These are phyloP conservation scores for Papilio protenor DNA, from an alignment of 2,888 invertebrate genomes.

Conservation along the genomic window DNA sequence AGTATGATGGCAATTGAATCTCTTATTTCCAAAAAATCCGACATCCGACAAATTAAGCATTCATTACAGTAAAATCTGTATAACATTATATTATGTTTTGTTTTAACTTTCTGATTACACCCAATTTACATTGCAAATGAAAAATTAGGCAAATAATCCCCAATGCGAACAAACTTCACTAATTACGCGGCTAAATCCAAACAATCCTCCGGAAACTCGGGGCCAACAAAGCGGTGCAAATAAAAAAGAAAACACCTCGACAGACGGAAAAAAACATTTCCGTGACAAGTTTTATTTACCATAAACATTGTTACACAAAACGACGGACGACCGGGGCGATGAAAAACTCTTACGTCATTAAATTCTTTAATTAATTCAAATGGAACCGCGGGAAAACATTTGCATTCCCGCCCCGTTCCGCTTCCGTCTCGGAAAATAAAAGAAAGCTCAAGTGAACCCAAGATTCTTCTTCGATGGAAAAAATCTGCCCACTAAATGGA, in stretches of 20 bases:
- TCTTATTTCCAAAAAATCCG: background rate
- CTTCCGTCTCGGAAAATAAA: conserved; percentile 69
- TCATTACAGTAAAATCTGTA: background rate
- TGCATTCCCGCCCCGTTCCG: conserved; percentile 71
- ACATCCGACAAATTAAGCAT: background rate
- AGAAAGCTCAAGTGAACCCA: conserved; percentile 60
- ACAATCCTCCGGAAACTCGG: conserved; percentile 71
- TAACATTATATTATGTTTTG: conserved; percentile 23
- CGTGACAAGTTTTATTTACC: conserved; percentile 84
- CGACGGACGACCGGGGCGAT: conserved; percentile 66
- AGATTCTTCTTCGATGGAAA: conserved; percentile 55
- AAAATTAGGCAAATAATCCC: conserved; percentile 78
- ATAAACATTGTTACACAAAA: conserved; percentile 80
- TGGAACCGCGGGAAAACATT: conserved; percentile 82
- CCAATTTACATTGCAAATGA: conserved; percentile 72
- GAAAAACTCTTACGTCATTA: conserved; percentile 82
- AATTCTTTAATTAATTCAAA: conserved; percentile 84
- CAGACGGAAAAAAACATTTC: conserved; percentile 81
- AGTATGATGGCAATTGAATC: background rate
- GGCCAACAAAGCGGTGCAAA: conserved; percentile 74
- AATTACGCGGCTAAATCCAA: conserved; percentile 83
- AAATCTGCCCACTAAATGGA: conserved; percentile 73
- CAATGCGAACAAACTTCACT: conserved; percentile 81
- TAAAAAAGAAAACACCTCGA: conserved; percentile 71
- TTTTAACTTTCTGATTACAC: conserved; percentile 52